Evolutionary conservation across 1,140 invertebrate genomes (phyloP).

Genomic region (Drosophila cardini): DNA sequence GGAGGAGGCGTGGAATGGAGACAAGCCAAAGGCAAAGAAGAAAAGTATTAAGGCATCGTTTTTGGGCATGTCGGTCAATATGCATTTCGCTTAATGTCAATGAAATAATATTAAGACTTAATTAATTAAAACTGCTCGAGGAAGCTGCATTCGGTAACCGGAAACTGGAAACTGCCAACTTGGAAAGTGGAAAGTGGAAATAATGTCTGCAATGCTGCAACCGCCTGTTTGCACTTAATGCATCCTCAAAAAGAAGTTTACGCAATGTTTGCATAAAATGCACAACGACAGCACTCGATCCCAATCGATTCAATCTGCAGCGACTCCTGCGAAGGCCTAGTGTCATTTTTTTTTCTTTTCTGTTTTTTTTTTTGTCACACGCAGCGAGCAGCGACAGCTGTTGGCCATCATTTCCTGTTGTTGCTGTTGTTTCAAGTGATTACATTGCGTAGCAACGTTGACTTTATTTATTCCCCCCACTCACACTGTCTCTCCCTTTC

Average conservation of each 20-base stretch:
- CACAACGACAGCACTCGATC: conserved; percentile 54
- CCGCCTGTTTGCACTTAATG: conserved; percentile 68
- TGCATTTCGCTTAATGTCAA: conserved; percentile 76
- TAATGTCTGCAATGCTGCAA: conserved; percentile 13
- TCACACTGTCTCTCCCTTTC: conserved; percentile 7
- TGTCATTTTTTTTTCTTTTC: conserved; percentile 6
- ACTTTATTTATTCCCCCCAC: conserved; percentile 71
- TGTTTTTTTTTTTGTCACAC: conserved; percentile 17
- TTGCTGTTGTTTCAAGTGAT: conserved; percentile 72
- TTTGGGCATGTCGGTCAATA: conserved; percentile 55
- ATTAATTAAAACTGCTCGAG: conserved; percentile 75
- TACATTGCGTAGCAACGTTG: conserved; percentile 70
- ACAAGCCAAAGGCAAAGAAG: background rate
- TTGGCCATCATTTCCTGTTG: conserved; percentile 57
- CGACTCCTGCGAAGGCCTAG: conserved; percentile 7
- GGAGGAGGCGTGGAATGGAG: background rate
- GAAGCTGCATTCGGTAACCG: conserved; percentile 9
- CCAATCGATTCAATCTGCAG: background rate
- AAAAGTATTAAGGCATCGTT: conserved; percentile 20
- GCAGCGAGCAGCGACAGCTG: conserved; percentile 58
- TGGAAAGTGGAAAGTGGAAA: too few relatives aligned
- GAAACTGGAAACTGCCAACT: too few relatives aligned
- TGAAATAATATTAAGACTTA: conserved; percentile 82
- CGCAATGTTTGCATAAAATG: conserved; percentile 80
- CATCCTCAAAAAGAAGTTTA: conserved; percentile 74